Conservation (phyloP, 1,140 invertebrate species). For the Apis laboriosa region DNA sequence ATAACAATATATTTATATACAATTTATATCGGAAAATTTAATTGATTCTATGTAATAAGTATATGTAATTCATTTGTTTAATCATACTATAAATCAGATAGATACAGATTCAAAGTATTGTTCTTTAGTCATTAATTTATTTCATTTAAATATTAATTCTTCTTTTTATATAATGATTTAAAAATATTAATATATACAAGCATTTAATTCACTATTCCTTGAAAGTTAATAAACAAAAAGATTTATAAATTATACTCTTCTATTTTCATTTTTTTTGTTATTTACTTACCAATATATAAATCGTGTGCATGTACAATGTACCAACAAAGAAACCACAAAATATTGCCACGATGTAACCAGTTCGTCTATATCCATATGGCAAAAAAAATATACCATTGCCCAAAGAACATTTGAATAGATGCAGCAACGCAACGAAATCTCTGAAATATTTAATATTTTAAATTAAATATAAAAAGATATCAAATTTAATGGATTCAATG, state of each 20-base stretch:
- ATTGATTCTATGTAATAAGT: too few relatives aligned
- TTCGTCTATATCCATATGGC: constrained; percentile 82
- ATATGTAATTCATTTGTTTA: too few relatives aligned
- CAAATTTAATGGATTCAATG: background rate
- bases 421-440: constrained; percentile 78
- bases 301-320: constrained; percentile 79
- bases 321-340: constrained; percentile 78
- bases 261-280: background rate
- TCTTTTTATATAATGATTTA: too few relatives aligned
- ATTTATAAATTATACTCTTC: too few relatives aligned
- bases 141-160: too few relatives aligned
- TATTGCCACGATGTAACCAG: constrained; percentile 81
- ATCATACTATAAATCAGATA: background rate
- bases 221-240: too few relatives aligned
- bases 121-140: background rate
- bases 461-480: too few relatives aligned
- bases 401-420: constrained; percentile 82
- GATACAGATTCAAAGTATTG: too few relatives aligned
- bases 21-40: too few relatives aligned
- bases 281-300: constrained; percentile 62
- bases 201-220: too few relatives aligned
- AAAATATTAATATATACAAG: too few relatives aligned
- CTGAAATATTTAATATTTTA: constrained; percentile 58
- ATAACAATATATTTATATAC: too few relatives aligned
- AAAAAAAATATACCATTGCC: constrained; percentile 84